Percentiles rank a stretch among this genome's conserved stretches.
Conservation (phyloP, 2,888 invertebrate species). For the Alviniconcha strummeri region DNA sequence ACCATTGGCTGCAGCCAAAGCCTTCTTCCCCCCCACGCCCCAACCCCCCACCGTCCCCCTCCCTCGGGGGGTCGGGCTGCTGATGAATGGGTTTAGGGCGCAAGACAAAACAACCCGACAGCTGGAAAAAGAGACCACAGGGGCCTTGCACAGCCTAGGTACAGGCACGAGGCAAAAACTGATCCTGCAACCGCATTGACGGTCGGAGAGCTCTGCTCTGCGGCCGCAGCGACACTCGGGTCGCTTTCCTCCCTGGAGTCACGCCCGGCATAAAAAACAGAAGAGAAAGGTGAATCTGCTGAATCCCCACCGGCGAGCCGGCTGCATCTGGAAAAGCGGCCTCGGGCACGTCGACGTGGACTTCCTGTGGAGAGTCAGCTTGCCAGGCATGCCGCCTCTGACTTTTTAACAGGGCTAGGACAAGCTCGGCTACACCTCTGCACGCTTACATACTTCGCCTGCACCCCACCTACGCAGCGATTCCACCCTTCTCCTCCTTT, state of each 20-base stretch:
- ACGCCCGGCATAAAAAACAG: too few species aligned
- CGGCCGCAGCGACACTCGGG: too few species aligned
- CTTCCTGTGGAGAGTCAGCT: not conserved
- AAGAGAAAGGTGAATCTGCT: too few species aligned
- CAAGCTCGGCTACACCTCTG: not conserved
- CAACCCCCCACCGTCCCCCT: not conserved
- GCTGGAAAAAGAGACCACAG: conserved; percentile 13
- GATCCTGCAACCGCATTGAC: not conserved
- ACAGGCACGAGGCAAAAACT: not conserved
- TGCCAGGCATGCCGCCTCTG: not conserved
- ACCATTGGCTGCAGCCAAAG: not conserved
- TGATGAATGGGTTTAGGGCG: conserved; percentile 1
- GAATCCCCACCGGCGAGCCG: too few species aligned
- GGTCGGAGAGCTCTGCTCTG: not conserved
- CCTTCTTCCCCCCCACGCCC: not conserved
- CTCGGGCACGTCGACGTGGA: not conserved
- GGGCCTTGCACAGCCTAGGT: not conserved
- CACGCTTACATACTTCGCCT: too few species aligned
- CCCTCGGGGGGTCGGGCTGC: not conserved
- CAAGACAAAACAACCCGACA: conserved; percentile 11
- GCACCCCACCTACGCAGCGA: too few species aligned
- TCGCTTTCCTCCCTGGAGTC: too few species aligned
- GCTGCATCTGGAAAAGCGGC: not conserved
- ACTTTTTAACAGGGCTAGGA: not conserved
- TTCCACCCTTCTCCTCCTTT: not conserved